phyloP scores from a whole-genome alignment of 2,888 invertebrate species.

The Prosopocoilus inquinatus region DNA sequence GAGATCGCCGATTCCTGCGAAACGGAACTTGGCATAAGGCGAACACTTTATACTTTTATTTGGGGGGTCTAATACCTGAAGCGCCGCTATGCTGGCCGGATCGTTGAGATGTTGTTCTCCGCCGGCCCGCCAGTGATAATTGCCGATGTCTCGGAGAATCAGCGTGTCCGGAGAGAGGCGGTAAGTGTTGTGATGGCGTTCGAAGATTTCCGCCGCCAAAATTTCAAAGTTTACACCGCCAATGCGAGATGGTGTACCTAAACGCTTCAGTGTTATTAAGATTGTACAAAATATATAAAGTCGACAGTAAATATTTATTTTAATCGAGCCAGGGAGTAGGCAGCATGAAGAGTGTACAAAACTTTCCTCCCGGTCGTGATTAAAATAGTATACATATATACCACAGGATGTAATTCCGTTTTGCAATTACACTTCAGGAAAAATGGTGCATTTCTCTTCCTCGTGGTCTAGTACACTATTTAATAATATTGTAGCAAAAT shows the following conservation, averaged over 20 bases:
- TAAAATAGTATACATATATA: too few relatives aligned
- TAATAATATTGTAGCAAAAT: background rate
- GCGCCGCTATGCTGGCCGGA: slow-evolving; percentile 71
- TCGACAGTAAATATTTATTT: too few relatives aligned
- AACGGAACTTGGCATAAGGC: slow-evolving; percentile 46
- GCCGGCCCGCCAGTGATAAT: slow-evolving; percentile 94
- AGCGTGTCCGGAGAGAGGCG: slow-evolving; percentile 67
- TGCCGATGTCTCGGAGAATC: slow-evolving; percentile 78
- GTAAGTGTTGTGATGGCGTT: slow-evolving; percentile 77
- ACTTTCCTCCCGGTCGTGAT: too few relatives aligned
- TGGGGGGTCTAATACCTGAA: slow-evolving; percentile 66
- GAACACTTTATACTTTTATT: background rate
- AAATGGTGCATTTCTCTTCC: too few relatives aligned
- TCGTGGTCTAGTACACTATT: too few relatives aligned
- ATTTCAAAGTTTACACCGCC: slow-evolving; percentile 91
- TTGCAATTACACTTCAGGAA: too few relatives aligned
- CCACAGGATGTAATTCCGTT: too few relatives aligned
- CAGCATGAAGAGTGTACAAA: too few relatives aligned
- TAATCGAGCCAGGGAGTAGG: too few relatives aligned
- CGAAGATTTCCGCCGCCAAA: slow-evolving; percentile 80
- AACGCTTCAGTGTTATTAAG: background rate
- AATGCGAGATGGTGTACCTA: slow-evolving; percentile 64
- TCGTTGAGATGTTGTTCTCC: slow-evolving; percentile 99
- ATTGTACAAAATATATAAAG: too few relatives aligned
- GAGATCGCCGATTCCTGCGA: slow-evolving; percentile 81